Evolutionary conservation across 2,888 invertebrate species (phyloP), one percentile per base, ranked within the genome.

Genomic region (Apamea monoglypha): DNA sequence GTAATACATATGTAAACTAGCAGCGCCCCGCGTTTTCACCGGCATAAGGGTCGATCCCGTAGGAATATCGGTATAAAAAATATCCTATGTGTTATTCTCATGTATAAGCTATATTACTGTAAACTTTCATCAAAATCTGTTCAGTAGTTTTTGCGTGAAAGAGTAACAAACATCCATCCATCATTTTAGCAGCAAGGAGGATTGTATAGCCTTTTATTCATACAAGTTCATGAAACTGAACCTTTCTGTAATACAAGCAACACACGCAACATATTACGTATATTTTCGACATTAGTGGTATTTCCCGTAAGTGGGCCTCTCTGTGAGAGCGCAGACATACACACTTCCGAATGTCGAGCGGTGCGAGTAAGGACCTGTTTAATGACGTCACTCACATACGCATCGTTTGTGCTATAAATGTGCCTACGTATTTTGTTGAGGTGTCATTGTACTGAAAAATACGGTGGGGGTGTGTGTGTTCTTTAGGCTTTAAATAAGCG

Each of bases 311-410:
- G 89, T 89, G 79, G 81, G 78, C 44, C 61, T 88, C 85, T 88
- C 77, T 76, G 74, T 59, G 80, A 77, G 72, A 69, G 76, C 75
- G 87, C 63, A 87, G 87, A 82, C 87, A 88, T 85, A 85, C 89
- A 85, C 82, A 81, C 87, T 88, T 88, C 83, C 75, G 73, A 78
- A 82, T 78, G 87, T 88, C 78, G 84, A 83, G 83, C 83, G 74
- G 71, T 59, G 81, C 84, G 84, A 80, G 77, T 78, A 80, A 74
- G 85, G 76, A 81, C 77, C 63, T 79, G 75, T 76, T 74, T 88
- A 87, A 88, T 87, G 85, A 89, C 87, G 89, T 81, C 87, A 84
- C 77, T 81, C 88, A 82, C 69, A 63, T 68, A 76, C 78, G 87
- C 87, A 76, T 70, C 61, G 77, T 87, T 80, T 81, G 74, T 68